phyloP scores from a whole-genome alignment of 2,888 invertebrate species.

The Phaonia tiefii region DNA sequence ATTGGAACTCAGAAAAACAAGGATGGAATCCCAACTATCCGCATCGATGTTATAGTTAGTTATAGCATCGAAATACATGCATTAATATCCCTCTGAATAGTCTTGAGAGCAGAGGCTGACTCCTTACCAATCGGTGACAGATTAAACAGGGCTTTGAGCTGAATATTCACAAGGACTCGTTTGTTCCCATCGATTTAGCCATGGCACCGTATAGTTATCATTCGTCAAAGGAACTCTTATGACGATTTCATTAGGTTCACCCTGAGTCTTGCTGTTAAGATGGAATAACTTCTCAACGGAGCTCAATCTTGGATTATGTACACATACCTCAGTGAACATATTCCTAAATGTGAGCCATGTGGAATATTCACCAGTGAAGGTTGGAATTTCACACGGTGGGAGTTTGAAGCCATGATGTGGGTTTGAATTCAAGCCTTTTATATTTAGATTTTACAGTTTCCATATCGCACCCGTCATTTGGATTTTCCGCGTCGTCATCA shows the following conservation, averaged over 20 bases:
- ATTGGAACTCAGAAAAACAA: neutral
- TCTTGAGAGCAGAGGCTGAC: neutral
- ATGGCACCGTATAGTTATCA: conserved; percentile 10
- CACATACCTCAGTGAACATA: neutral
- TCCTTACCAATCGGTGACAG: neutral
- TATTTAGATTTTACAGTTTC: conserved; percentile 5
- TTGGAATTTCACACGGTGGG: neutral
- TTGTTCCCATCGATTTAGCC: neutral
- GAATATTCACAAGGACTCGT: neutral
- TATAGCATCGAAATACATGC: conserved; percentile 6
- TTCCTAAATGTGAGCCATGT: neutral
- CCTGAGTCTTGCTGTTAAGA: neutral
- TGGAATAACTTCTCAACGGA: neutral
- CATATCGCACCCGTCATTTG: neutral
- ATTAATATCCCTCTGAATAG: conserved; percentile 8
- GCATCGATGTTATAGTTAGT: conserved; percentile 5
- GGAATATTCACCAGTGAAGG: neutral
- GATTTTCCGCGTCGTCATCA: neutral
- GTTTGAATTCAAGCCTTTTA: neutral
- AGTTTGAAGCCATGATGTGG: neutral
- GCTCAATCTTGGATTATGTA: neutral
- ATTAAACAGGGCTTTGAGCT: conserved; percentile 2
- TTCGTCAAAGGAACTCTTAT: conserved; percentile 36
- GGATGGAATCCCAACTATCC: neutral
- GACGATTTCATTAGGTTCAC: conserved; percentile 26